Percentiles rank a stretch among this genome's conserved stretches.
phyloP scores from a whole-genome alignment of 2,797 vertebrate genomes.

The Myiotriccus ornatus region DNA sequence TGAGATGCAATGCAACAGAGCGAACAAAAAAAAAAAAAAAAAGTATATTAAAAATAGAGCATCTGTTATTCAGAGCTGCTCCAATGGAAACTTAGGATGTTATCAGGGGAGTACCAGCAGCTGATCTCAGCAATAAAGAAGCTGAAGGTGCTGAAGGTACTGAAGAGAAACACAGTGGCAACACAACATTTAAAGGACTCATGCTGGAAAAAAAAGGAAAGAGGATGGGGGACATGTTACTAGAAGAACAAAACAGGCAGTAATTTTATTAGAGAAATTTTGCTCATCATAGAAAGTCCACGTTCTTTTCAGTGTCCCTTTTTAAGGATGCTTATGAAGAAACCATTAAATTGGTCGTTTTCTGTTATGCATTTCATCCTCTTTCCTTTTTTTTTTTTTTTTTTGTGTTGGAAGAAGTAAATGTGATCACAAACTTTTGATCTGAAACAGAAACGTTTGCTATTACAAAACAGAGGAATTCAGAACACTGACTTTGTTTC shows the following conservation, averaged over 20 bases:
- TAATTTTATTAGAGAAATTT: not conserved
- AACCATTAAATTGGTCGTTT: not conserved
- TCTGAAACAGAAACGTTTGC: not conserved
- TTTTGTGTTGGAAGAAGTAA: not conserved
- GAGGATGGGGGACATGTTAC: fast-evolving
- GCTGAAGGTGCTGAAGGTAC: not conserved
- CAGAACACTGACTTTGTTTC: not conserved
- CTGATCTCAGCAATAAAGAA: not conserved
- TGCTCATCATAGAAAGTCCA: not conserved
- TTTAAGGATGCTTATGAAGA: not conserved
- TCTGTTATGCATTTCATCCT: not conserved
- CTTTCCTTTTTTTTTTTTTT: not conserved
- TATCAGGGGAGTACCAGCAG: not conserved
- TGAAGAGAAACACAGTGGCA: not conserved
- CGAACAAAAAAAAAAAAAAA: not conserved
- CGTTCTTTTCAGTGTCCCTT: not conserved
- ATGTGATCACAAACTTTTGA: not conserved
- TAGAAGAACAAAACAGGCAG: no score
- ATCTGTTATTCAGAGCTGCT: not conserved
- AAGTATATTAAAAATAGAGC: not conserved
- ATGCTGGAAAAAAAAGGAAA: not conserved
- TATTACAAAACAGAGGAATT: not conserved
- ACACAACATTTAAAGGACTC: not conserved
- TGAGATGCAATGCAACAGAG: not conserved
- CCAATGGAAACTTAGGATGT: not conserved